Evolutionary conservation across 2,113 vertebrate genomes (phyloP).

Genomic region (Isurus oxyrinchus): DNA sequence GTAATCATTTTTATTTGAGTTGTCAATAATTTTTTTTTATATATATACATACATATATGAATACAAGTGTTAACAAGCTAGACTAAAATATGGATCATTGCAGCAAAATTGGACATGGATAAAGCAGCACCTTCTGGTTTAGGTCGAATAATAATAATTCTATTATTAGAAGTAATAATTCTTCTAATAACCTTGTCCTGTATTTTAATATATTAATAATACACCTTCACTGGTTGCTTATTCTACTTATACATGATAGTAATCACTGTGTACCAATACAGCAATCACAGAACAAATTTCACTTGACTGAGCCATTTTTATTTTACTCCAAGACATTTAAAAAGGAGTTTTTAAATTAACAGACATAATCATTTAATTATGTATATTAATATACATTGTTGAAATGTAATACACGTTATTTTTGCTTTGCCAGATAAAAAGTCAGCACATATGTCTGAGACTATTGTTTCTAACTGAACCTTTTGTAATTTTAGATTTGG

Average conservation of each 20-base stretch:
- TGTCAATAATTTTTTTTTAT: background rate
- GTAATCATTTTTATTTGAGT: background rate
- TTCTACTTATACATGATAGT: background rate
- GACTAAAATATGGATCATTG: background rate
- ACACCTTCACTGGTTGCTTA: background rate
- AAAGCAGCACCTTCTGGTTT: background rate
- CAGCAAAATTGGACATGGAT: background rate
- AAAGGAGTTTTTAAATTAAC: background rate
- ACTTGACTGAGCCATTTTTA: background rate
- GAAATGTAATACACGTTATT: background rate
- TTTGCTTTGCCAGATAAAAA: background rate
- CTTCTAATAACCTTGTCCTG: background rate
- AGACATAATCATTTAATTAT: background rate
- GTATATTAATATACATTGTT: background rate
- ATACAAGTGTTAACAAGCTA: background rate
- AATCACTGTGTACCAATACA: background rate
- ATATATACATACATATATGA: background rate
- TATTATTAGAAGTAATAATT: no score
- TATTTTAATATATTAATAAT: background rate
- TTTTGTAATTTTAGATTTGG: background rate
- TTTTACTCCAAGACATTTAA: slow-evolving; percentile 7
- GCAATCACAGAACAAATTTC: background rate
- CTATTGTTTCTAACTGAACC: background rate
- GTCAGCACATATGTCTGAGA: background rate
- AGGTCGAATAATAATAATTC: background rate